Conservation (phyloP, 2,113 vertebrate species). For the Lipophrys pholis region DNA sequence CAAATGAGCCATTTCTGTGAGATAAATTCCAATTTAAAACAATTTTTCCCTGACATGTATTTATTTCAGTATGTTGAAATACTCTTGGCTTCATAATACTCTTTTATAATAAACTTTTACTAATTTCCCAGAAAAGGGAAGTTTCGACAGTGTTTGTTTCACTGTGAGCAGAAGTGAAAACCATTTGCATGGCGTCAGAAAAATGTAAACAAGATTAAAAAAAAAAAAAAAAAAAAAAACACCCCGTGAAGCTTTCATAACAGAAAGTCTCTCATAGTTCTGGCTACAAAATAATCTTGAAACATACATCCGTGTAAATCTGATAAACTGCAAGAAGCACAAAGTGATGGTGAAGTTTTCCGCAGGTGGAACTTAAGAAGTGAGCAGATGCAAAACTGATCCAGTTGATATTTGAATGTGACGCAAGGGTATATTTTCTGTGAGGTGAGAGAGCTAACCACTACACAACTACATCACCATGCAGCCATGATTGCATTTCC, state of each 20-base stretch:
- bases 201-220: too few species aligned
- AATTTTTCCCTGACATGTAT: neutral
- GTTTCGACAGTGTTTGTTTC: neutral
- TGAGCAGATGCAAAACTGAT: neutral
- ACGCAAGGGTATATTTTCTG: too few species aligned
- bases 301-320: neutral
- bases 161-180: conserved; percentile 51
- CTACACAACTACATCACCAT: too few species aligned
- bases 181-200: too few species aligned
- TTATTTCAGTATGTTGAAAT: neutral
- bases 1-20: too few species aligned
- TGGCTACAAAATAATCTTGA: too few species aligned
- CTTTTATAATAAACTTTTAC: neutral
- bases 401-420: neutral
- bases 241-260: neutral
- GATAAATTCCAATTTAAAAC: too few species aligned
- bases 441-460: too few species aligned
- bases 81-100: neutral
- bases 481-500: too few species aligned
- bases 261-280: neutral
- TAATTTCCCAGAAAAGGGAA: conserved; percentile 16
- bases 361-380: neutral
- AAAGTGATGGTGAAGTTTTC: too few species aligned
- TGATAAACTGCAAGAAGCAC: neutral
- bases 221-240: too few species aligned